Percentiles rank a stretch among this genome's conserved stretches.
Evolutionary conservation across 1,140 invertebrate genomes (phyloP).

Genomic region (Steinernema khuongi): DNA sequence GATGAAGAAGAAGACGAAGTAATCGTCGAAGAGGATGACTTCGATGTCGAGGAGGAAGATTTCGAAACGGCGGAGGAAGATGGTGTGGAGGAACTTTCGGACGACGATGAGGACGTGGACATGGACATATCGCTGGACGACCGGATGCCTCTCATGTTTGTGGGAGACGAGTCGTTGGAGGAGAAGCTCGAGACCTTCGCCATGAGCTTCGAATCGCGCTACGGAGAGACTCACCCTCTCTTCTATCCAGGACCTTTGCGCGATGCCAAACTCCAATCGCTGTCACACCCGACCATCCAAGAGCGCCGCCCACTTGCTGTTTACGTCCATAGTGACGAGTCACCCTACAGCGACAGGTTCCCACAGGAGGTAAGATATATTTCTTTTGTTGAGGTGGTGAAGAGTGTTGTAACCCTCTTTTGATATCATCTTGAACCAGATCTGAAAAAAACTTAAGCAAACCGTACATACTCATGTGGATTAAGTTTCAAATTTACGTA

Average conservation of each 20-base stretch:
- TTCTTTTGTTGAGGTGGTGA: neutral
- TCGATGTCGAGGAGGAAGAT: neutral
- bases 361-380: neutral
- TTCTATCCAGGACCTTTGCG: neutral
- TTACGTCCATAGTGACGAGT: neutral
- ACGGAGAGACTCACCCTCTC: neutral
- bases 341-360: neutral
- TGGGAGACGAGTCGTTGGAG: neutral
- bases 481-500: too few relatives aligned
- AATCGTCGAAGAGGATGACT: too few relatives aligned
- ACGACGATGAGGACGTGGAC: neutral
- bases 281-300: neutral
- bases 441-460: too few relatives aligned
- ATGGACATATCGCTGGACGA: neutral
- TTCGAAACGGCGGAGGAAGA: neutral
- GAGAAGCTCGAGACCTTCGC: neutral
- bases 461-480: too few relatives aligned
- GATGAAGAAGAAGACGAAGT: too few relatives aligned
- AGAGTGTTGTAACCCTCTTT: too few relatives aligned
- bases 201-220: neutral
- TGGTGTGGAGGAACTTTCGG: neutral
- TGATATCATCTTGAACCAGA: too few relatives aligned
- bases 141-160: neutral
- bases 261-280: neutral
- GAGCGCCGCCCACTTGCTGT: neutral